phyloP scores from a whole-genome alignment of 2,888 invertebrate species.

The Coenonympha glycerion region DNA sequence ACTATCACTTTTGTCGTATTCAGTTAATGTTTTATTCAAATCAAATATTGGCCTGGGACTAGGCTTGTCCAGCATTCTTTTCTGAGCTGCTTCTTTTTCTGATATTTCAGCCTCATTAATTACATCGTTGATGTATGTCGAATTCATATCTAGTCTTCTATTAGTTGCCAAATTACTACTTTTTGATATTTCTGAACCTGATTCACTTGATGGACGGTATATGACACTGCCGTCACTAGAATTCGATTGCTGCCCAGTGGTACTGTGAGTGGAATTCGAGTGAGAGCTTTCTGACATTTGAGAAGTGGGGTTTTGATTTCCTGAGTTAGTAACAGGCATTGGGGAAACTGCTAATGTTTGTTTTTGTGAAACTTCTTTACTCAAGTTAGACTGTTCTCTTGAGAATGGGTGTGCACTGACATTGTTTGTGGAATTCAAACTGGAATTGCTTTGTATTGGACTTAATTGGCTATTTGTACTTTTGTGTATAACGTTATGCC shows the following conservation, averaged over 20 bases:
- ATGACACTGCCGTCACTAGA: constrained; percentile 84
- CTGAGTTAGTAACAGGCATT: constrained; percentile 77
- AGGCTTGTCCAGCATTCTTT: constrained; percentile 46
- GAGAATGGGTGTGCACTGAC: constrained; percentile 65
- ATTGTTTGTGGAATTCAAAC: constrained; percentile 73
- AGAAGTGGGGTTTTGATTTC: constrained; percentile 49
- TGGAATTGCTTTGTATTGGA: constrained; percentile 75
- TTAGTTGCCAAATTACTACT: constrained; percentile 65
- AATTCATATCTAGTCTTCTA: constrained; percentile 71
- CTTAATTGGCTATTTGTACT: constrained; percentile 75
- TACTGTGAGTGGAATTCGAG: constrained; percentile 76
- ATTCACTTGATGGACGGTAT: constrained; percentile 83
- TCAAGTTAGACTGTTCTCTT: constrained; percentile 71
- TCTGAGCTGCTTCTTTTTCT: constrained; percentile 67
- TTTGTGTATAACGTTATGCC: constrained; percentile 66
- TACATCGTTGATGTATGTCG: constrained; percentile 69
- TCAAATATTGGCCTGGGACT: constrained; percentile 49
- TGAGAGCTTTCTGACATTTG: constrained; percentile 82
- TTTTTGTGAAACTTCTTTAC: constrained; percentile 68
- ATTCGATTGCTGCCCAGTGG: constrained; percentile 81
- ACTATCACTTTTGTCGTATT: constrained; percentile 53
- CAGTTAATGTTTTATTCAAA: constrained; percentile 55
- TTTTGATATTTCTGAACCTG: constrained; percentile 78
- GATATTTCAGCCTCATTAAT: constrained; percentile 73
- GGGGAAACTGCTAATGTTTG: constrained; percentile 82